Evolutionary conservation across 2,113 vertebrate genomes (phyloP).

Genomic region (Aldabrachelys gigantea): DNA sequence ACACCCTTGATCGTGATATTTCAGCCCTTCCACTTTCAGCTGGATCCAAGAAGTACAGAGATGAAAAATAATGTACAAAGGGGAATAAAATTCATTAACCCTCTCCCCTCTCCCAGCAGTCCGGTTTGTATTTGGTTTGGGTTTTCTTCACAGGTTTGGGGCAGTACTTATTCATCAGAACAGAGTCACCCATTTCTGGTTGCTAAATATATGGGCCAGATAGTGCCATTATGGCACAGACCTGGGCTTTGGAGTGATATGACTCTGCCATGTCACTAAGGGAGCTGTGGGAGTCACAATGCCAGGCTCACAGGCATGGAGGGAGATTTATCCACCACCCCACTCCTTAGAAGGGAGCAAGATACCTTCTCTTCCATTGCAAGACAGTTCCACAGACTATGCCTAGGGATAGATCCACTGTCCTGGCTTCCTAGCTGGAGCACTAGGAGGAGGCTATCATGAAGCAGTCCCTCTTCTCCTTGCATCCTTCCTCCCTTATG

Average conservation of each 20-base stretch:
- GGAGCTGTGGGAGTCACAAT: neutral
- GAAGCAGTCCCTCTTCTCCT: neutral
- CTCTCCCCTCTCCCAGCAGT: neutral
- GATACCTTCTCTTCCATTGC: neutral
- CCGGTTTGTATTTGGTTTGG: neutral
- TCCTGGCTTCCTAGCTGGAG: neutral
- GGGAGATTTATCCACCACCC: neutral
- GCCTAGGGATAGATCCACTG: neutral
- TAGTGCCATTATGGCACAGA: neutral
- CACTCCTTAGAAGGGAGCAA: neutral
- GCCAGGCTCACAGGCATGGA: fast-evolving
- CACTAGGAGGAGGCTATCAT: neutral
- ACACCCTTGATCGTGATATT: neutral
- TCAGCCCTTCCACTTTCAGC: neutral
- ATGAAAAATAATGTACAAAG: neutral
- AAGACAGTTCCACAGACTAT: neutral
- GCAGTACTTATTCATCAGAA: neutral
- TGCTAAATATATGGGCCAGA: neutral
- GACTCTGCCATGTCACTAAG: neutral
- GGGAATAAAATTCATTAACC: neutral
- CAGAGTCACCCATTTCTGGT: neutral
- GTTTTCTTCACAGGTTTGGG: neutral
- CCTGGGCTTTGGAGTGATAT: neutral
- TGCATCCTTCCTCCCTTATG: neutral
- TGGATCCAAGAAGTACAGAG: neutral